These are phyloP conservation scores for Orussus abietinus DNA, from an alignment of 1,140 invertebrate genomes.

Conservation along the genomic window DNA sequence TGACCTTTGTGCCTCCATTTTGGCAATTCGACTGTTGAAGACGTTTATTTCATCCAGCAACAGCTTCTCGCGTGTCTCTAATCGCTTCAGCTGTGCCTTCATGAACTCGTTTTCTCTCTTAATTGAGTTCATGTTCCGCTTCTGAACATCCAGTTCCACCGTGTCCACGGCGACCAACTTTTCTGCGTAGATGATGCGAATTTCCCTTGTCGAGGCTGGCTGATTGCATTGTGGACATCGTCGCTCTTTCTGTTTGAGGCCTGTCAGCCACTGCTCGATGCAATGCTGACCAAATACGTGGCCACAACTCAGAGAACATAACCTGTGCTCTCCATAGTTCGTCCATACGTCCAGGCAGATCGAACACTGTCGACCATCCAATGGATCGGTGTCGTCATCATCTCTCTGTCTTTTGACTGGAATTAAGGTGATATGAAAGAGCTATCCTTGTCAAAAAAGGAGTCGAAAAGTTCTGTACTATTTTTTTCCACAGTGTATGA, in stretches of 20 bases:
- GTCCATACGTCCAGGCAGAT: slow-evolving; percentile 87
- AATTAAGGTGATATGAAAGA: too few species aligned
- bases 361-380: slow-evolving; percentile 70
- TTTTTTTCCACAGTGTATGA: too few species aligned
- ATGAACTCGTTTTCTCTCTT: slow-evolving; percentile 55
- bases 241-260: too few species aligned
- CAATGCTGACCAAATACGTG: slow-evolving; percentile 86
- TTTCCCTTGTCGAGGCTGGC: slow-evolving; percentile 68
- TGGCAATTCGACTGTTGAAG: slow-evolving; percentile 41
- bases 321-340: slow-evolving; percentile 77
- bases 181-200: slow-evolving; percentile 70
- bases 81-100: slow-evolving; percentile 48
- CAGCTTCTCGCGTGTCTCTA: slow-evolving; percentile 44
- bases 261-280: slow-evolving; percentile 80
- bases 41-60: slow-evolving; percentile 47
- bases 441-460: too few species aligned
- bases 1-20: slow-evolving; percentile 30
- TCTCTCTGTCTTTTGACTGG: too few species aligned
- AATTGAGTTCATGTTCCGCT: slow-evolving; percentile 54
- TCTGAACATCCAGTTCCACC: slow-evolving; percentile 60
- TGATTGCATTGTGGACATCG: slow-evolving; percentile 86
- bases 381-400: too few species aligned
- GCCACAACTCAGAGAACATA: slow-evolving; percentile 82
- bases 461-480: too few species aligned
- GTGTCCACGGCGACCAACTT: slow-evolving; percentile 64